Evolutionary conservation across 1,140 invertebrate genomes (phyloP).

Genomic region (Sinella curviseta): DNA sequence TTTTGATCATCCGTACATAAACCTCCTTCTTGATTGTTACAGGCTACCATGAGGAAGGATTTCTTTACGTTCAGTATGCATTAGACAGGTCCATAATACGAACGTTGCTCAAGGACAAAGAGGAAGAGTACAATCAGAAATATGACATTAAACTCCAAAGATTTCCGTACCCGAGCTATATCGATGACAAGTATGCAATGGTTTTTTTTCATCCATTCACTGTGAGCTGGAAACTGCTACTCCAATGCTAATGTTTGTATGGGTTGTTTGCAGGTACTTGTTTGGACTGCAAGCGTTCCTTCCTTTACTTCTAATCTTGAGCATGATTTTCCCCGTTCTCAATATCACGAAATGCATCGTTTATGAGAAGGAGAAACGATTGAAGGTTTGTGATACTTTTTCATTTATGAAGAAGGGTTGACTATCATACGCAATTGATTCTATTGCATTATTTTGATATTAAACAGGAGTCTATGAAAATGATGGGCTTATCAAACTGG

Average conservation of each 20-base stretch:
- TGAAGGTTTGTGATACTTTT: too few relatives aligned
- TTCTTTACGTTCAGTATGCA: constrained; percentile 67
- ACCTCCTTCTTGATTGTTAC: too few relatives aligned
- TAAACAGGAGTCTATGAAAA: constrained; percentile 84
- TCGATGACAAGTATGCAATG: constrained; percentile 69
- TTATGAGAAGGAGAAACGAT: constrained; percentile 60
- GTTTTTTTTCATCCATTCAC: too few relatives aligned
- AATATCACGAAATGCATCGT: constrained; percentile 71
- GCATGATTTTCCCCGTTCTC: constrained; percentile 74
- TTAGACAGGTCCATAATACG: constrained; percentile 63
- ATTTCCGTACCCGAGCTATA: constrained; percentile 74
- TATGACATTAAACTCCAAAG: constrained; percentile 59
- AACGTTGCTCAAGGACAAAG: constrained; percentile 31
- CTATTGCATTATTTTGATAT: too few relatives aligned
- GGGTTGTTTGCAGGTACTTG: constrained; percentile 55
- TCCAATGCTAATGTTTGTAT: too few relatives aligned
- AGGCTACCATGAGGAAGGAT: constrained; percentile 71
- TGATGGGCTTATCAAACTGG: constrained; percentile 80
- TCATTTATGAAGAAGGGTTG: too few relatives aligned
- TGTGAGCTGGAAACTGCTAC: too few relatives aligned
- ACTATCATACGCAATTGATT: too few relatives aligned
- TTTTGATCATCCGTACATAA: too few relatives aligned
- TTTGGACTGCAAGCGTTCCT: constrained; percentile 69
- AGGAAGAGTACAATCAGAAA: constrained; percentile 30
- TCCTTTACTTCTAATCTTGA: constrained; percentile 73